Base-by-base conservation (phyloP, 2,113 vertebrate genomes). In the Vidua macroura region DNA sequence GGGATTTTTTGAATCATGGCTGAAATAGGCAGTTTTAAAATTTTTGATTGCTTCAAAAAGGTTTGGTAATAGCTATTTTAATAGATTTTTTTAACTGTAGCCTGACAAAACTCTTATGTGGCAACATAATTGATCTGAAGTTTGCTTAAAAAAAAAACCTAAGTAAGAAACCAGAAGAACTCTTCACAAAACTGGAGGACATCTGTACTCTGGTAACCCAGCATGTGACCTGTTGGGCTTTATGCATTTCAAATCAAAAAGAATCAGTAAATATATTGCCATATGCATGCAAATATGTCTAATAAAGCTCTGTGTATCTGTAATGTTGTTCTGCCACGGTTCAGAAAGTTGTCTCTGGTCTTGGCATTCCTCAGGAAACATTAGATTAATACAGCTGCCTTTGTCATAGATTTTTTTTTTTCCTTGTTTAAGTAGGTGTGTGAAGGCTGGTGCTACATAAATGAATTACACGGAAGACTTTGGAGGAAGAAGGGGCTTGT, bases 391-490 rank as follows among this genome's bases (percentile, higher is more conserved):
- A 74, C 21, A 85, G 92, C 90, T 95, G 96, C 94, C 81, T 86
- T 19, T 86, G 77, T 83, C 79, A 19, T 75, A 2, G 56, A 46
- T 92, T 93, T 94, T 93, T 93, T 93, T 93, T 60, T 62, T 43
- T 7, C 81, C 81, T 18, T 31, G 44, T 72, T 96, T 92, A 95
- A 95, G 92, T 95, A 86, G 83, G 82, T 97, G 92, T 83, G 93
- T 72, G 91, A 95, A 95, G 85, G 84, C 86, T 86, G 72, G 88
- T 94, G 75, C 91, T 94, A 24, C 89, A 23, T 74, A 96, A 96
- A 94, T 96, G 70, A 97, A 98, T 90, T 96, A 86, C 55, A 85
- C 14, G 9, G 90, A 96, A 93, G 85, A 85, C 76, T 96, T 93
- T 90, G 83, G 84, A 96, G 95, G 93, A 93, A 93, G 88, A 92